Evolutionary conservation across 1,140 invertebrate genomes (phyloP), one percentile per base, ranked within the genome.

Genomic region (Atopsyche davidsoni): DNA sequence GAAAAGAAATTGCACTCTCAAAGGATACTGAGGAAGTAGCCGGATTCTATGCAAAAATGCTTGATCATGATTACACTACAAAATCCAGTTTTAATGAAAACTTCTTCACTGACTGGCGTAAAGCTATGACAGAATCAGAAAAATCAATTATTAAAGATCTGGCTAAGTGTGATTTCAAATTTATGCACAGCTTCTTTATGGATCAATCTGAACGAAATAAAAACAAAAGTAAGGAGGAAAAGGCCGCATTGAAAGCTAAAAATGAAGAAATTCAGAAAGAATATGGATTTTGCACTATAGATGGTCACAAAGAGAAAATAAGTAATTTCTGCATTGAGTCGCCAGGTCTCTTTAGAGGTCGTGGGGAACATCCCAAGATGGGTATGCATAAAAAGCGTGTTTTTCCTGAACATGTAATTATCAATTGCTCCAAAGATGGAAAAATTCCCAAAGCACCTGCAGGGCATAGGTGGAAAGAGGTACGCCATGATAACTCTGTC

Each of bases 291-390:
- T 98, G 96, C 69, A 82, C 76, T 7, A 95, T 99, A 63, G 97
- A 99, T 75, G 92, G 93, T 0, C 96, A 99, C 63, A 96, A 91
- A 65, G 94, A 99, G 65, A 98, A 96, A 72, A 98, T 99, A 64
- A 96, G 94, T 23, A 99, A 99, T 71, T 99, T 98, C 61, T 88
- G 86, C 64, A 94, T 98, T 73, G 96, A 99, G 80, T 96, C 96
- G 3, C 96, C 96, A 0, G 86, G 96, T 46, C 70, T 99, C 23
- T 99, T 99, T 63, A 78, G 96, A 64, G 96, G 96, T 42, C 82
- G 96, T 53, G 97, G 97, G 19, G 95, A 98, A 63, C 97, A 99
- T 80, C 97, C 96, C 0, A 99, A 99, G 73, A 96, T 89, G 83
- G 72, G 98, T 22, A 96, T 89, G 83, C 72, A 98, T 22, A 99